Evolutionary conservation across 2,113 vertebrate genomes (phyloP), one percentile per base, ranked within the genome.

Genomic region (Corythornis cristatus): DNA sequence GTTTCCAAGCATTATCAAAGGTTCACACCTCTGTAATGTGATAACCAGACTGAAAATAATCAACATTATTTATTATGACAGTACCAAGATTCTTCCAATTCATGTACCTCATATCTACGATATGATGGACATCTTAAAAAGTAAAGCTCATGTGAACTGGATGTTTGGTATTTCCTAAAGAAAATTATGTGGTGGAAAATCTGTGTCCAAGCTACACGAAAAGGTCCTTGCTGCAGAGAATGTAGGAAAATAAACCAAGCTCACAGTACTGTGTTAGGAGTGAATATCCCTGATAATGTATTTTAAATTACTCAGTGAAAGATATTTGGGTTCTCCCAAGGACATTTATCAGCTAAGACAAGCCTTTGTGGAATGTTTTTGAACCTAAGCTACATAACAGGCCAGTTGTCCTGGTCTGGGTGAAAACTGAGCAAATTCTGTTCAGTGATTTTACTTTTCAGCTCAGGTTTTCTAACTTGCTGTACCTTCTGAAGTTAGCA

Each of bases 311-410:
- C 43, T 74, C 4, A 0, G 45, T 93, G 80, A 88, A 96, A 90
- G 78, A 82, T 89, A 86, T 35, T 88, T 94, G 45, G 42, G 43
- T 95, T 86, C 35, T 94, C 26, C 93, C 51, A 85, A 75, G 33
- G 82, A 96, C 65, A 90, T 96, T 95, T 95, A 95, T 88, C 54
- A 92, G 51, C 35, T 81, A 83, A 90, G 75, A 76, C 50, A 93
- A 76, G 71, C 28, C 67, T 81, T 73, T 89, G 53, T 89, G n/a
- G 61, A 81, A 88, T 50, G n/a, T 82, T 86, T 95, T 83, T 83
- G 35, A 92, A 68, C 50, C 13, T 88, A 83, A 96, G 88, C 53
- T 91, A 62, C 45, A 26, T 93, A 90, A 87, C n/a, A 65, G 33
- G 54, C 46, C 48, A 37, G 37, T 37, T 37, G 37, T 37, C 37